Base-by-base conservation (phyloP, 2,888 invertebrate species). In the Agriotes lineatus region DNA sequence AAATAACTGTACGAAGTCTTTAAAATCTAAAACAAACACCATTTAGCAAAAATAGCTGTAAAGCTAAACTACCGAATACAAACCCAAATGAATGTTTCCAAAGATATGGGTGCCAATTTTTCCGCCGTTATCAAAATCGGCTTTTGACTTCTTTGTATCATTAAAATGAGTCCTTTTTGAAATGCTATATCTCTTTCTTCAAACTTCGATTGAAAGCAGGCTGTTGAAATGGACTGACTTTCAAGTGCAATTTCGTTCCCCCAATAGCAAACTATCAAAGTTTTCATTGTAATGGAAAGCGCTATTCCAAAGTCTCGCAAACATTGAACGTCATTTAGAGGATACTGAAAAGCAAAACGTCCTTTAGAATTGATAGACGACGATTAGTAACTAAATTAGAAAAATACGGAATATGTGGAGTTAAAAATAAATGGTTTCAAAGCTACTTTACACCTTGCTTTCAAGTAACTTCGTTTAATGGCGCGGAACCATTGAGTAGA, bases 11-110 rank as follows among this genome's bases (percentile, higher is more conserved):
- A 62, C 19, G 62, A 62, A 7, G 62, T 42, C 3, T 39, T 33
- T 10, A 62, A 6, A 18, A 62, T 52, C 63, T 54, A 19, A 63
- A 63, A 59, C 3, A 9, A 33, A 45, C 22, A 30, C 33, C 2
- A 14, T 16, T 12, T 1, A n/a, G n/a, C n/a, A n/a, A n/a, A n/a
- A n/a, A n/a, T n/a, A n/a, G n/a, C n/a, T n/a, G n/a, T n/a, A n/a
- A n/a, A n/a, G n/a, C n/a, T 14, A 12, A 50, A 50, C 22, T 20
- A 25, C 3, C n/a, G 22, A 20, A n/a, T n/a, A 22, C 61, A n/a
- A 22, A 61, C 61, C 61, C 61, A 61, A 16, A 63, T 44, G 30
- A 63, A 56, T 7, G 63, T 63, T 1, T 44, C 39, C 33, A 63
- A n/a, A 10, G 63, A 44, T 9, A 56, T 19, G 2, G 54, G 63